Percentiles rank a stretch among this genome's conserved stretches.
Conservation (phyloP, 2,797 vertebrate species). For the Sylvilagus floridanus region DNA sequence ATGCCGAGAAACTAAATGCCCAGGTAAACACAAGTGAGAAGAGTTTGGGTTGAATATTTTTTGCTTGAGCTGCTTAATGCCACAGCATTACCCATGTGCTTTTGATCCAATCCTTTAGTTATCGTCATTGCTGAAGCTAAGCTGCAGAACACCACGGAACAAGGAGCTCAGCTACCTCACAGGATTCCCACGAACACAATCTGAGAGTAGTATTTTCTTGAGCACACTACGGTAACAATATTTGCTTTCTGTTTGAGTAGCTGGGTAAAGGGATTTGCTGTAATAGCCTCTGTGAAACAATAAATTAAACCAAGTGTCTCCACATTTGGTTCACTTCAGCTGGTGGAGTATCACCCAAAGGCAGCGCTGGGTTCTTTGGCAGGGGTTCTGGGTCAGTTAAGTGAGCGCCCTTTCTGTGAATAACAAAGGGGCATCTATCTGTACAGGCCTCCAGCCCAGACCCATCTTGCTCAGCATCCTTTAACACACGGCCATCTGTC, state of each 20-base stretch:
- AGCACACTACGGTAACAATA: background rate
- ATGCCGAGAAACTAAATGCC: slow-evolving; percentile 10
- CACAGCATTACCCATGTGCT: slow-evolving; percentile 3
- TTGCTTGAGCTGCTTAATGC: slow-evolving; percentile 55
- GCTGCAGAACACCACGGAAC: background rate
- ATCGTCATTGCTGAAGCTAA: slow-evolving; percentile 72
- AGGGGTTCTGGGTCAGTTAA: slow-evolving; percentile 58
- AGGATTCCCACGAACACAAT: slow-evolving; percentile 63
- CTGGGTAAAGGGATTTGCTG: slow-evolving; percentile 67
- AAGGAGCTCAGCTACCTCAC: slow-evolving; percentile 46
- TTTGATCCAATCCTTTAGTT: slow-evolving; percentile 2
- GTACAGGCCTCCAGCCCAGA: slow-evolving; percentile 64
- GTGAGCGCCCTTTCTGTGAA: slow-evolving; percentile 36
- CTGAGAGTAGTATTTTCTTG: slow-evolving; percentile 60
- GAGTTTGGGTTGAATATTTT: background rate
- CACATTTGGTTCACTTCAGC: slow-evolving; percentile 48
- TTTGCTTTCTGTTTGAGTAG: slow-evolving; percentile 60
- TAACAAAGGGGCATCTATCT: slow-evolving; percentile 80
- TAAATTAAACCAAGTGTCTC: slow-evolving; percentile 73
- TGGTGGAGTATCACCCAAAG: slow-evolving; percentile 62
- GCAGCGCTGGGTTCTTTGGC: slow-evolving; percentile 40
- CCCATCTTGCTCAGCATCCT: slow-evolving; percentile 61
- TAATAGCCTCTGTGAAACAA: slow-evolving; percentile 69
- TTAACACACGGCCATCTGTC: slow-evolving; percentile 75
- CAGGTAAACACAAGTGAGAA: slow-evolving; percentile 24